Evolutionary conservation across 1,140 invertebrate genomes (phyloP), one percentile per base, ranked within the genome.

Genomic region (Hypothenemus hampei): DNA sequence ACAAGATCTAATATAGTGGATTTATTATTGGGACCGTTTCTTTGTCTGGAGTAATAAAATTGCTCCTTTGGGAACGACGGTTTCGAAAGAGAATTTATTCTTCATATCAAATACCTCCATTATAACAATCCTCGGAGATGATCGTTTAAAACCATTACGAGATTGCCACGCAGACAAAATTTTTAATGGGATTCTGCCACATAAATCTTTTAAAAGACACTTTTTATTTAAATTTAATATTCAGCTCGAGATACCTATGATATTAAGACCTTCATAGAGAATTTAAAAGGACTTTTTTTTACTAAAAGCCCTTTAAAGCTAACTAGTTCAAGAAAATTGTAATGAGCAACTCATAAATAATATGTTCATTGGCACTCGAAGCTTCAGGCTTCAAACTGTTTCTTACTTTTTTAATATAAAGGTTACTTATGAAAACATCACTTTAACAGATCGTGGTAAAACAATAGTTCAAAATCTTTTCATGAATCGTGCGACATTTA

Each of bases 181-280:
- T 49, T 49, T 49, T 49, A 49, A 49, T 49, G 22, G 47, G 47
- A 26, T 49, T 39, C 36, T 21, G 21, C 11, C 33, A 39, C 33
- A 49, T 49, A 49, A 49, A 49, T 49, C 47, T 49, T 49, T 39
- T 39, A 49, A 49, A 49, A n/a, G 47, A 24, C 47, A 37, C 33
- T 49, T 49, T 49, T 49, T 49, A 49, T 22, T 39, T 39, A 49
- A 49, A 49, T 49, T 49, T 49, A 49, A 49, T 49, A 49, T 49
- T 49, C 47, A n/a, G 33, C 13, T 36, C 21, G 29, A 6, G 44
- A 35, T 6, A n/a, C n/a, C n/a, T n/a, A 33, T 8, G 23, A 29
- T 11, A 33, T 47, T 47, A 29, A 10, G 16, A 29, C 26, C 44
- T 47, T 20, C 35, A 33, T 47, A 24, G 44, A 47, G 35, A 47